Percentiles rank a stretch among this genome's conserved stretches.
These are phyloP conservation scores for Hesperia comma DNA, from an alignment of 2,888 invertebrate species.

Conservation along the genomic window DNA sequence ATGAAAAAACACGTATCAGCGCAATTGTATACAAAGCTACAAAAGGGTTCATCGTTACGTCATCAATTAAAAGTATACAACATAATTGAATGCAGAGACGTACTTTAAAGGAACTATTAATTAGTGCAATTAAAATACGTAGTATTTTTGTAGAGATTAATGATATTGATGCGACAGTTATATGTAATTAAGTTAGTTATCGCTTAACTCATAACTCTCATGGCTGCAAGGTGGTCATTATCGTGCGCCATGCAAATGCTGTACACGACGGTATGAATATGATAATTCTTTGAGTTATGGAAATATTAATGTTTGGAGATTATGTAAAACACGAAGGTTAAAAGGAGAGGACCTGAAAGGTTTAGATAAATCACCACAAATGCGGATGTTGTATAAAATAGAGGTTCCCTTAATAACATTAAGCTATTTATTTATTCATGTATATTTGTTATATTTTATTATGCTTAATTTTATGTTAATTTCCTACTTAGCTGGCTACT, in stretches of 20 bases:
- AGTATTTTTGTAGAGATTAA: slow-evolving; percentile 15
- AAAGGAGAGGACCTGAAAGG: slow-evolving; percentile 11
- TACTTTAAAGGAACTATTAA: not conserved
- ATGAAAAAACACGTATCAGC: no score
- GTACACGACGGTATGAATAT: slow-evolving; percentile 39
- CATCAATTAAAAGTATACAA: no score
- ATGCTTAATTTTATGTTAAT: no score
- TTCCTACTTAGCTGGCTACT: no score
- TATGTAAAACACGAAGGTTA: slow-evolving; percentile 35
- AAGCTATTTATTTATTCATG: no score
- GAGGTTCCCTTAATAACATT: not conserved
- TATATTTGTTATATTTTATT: no score
- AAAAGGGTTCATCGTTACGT: no score
- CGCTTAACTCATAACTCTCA: slow-evolving; percentile 14
- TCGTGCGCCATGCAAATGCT: slow-evolving; percentile 41
- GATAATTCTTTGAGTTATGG: slow-evolving; percentile 42
- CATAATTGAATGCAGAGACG: not conserved
- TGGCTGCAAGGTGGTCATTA: slow-evolving; percentile 33
- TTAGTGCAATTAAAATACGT: not conserved
- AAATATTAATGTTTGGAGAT: slow-evolving; percentile 41
- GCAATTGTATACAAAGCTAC: no score
- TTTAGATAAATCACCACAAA: slow-evolving; percentile 4
- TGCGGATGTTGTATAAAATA: not conserved
- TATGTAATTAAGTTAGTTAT: slow-evolving; percentile 25
- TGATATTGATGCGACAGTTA: slow-evolving; percentile 7